These are phyloP conservation scores for Sitobion miscanthi DNA, from an alignment of 1,140 invertebrate species.

Conservation along the genomic window DNA sequence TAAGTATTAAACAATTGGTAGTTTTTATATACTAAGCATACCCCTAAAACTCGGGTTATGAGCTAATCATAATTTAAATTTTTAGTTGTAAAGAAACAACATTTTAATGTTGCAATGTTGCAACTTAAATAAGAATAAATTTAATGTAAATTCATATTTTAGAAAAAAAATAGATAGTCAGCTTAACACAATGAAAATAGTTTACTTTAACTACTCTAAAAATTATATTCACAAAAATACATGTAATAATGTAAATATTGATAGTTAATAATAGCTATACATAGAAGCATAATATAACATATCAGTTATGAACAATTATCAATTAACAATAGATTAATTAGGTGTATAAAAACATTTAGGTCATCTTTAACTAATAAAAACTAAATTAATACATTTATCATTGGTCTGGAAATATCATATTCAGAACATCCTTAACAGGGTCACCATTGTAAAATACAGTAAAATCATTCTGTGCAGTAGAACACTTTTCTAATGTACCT, in stretches of 20 bases:
- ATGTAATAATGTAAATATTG: not conserved
- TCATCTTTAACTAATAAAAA: not conserved
- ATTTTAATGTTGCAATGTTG: not conserved
- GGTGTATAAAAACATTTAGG: not conserved
- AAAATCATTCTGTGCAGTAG: not conserved
- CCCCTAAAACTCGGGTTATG: not conserved
- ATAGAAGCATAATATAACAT: not conserved
- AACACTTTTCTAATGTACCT: slow-evolving; percentile 24
- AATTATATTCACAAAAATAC: not conserved
- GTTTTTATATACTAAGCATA: not conserved
- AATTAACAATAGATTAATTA: not conserved
- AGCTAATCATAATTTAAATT: not conserved
- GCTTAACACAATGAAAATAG: not conserved
- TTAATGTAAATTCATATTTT: not conserved
- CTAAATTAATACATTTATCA: not conserved
- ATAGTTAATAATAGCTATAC: not conserved
- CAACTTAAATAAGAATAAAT: not conserved
- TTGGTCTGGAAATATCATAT: not conserved
- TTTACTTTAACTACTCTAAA: not conserved
- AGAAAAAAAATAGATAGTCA: not conserved
- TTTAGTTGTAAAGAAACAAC: not conserved
- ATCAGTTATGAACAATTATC: not conserved
- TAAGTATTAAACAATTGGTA: not conserved
- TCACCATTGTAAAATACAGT: slow-evolving; percentile 3
- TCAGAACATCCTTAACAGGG: not conserved